Evolutionary conservation across 2,888 invertebrate species (phyloP), one percentile per base, ranked within the genome.

Genomic region (Odontomyia ornata): DNA sequence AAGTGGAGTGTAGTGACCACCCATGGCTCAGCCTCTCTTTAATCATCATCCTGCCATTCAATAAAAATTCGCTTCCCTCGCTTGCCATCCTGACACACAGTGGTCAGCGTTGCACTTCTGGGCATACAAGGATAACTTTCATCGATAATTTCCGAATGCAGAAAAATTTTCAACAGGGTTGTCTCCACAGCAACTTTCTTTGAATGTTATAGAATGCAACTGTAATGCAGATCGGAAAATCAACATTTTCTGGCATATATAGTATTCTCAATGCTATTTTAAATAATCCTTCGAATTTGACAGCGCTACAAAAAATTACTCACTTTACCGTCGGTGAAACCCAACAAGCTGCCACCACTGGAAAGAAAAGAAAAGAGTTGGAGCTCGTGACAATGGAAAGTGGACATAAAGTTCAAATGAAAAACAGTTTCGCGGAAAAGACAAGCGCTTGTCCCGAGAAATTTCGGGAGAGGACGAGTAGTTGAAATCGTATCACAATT

Each of bases 101-200:
- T 73, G 73, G 73, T 73, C 73, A 73, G n/a, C 64, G 28, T 75
- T 75, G 62, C 75, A 76, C 65, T 67, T 76, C 76, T 62, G 69
- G 69, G n/a, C 67, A 57, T 65, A 18, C 62, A 69, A 52, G 36
- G 46, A 18, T 23, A 76, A 71, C 57, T 69, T 69, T 60, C 76
- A 76, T 76, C 76, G 76, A 76, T 76, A 69, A 76, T 36, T 75
- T 76, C 28, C 18, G 76, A 52, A 46, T 52, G 64, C 65, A 65
- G 60, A 57, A 75, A 21, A 36, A 52, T 52, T 25, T 25, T 3
- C 7, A 7, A 2, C 5, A 18, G 60, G n/a, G 60, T 25, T 60
- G 60, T 23, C 60, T 13, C 25, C 7, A 52, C 13, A 43, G 43
- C 43, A 43, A 43, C n/a, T n/a, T n/a, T n/a, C n/a, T n/a, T n/a